Conservation (phyloP, 1,140 invertebrate species). For the Adelges cooleyi region DNA sequence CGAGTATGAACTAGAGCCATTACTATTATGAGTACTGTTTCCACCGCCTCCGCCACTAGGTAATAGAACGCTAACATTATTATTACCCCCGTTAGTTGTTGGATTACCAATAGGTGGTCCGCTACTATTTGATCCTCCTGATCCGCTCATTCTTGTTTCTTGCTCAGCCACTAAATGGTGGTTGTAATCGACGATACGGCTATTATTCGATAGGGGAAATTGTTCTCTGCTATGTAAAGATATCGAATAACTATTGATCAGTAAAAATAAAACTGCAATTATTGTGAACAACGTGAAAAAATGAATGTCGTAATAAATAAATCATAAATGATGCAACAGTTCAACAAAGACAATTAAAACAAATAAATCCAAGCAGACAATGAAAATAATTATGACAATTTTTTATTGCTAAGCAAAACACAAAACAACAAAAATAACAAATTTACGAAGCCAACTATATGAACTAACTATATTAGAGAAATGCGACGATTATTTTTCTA, state of each 20-base stretch:
- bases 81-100: neutral
- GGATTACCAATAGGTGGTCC: slow-evolving; percentile 15
- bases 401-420: too few relatives aligned
- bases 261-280: neutral
- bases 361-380: too few relatives aligned
- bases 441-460: too few relatives aligned
- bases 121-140: slow-evolving; percentile 1
- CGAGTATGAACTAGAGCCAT: slow-evolving; percentile 1
- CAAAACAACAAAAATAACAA: too few relatives aligned
- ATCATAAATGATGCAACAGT: too few relatives aligned
- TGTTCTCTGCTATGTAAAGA: slow-evolving; percentile 23
- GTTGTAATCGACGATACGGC: slow-evolving; percentile 6
- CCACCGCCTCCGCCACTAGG: neutral
- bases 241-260: neutral
- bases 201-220: neutral
- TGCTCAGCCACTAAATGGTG: slow-evolving; percentile 19
- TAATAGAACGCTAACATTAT: slow-evolving; percentile 2
- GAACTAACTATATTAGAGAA: too few relatives aligned
- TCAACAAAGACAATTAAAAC: too few relatives aligned
- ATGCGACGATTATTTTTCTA: too few relatives aligned
- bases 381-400: too few relatives aligned
- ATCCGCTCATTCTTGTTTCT: slow-evolving; percentile 14
- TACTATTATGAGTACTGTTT: neutral
- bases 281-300: neutral
- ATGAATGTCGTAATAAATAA: too few relatives aligned